Evolutionary conservation across 2,797 vertebrate species (phyloP).

Genomic region (Bryconaethiops microstoma): DNA sequence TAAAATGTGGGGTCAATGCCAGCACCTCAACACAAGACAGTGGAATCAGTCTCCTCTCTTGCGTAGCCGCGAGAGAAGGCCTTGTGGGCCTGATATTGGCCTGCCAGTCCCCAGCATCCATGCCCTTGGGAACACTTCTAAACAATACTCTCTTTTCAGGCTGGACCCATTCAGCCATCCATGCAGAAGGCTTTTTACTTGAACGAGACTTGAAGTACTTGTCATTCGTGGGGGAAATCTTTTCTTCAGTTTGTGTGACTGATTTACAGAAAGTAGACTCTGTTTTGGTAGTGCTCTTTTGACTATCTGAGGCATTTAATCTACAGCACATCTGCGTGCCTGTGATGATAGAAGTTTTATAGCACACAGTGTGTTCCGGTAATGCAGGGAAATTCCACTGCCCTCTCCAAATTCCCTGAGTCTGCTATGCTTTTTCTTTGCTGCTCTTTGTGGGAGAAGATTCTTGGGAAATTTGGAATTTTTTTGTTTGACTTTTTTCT

Average conservation of each 20-base stretch:
- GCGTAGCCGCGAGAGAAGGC: slow-evolving; percentile 38
- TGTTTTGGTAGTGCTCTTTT: slow-evolving; percentile 11
- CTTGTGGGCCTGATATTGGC: slow-evolving; percentile 29
- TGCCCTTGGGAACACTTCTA: slow-evolving; percentile 50
- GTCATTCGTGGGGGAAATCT: slow-evolving; percentile 41
- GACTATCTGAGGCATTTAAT: slow-evolving; percentile 47
- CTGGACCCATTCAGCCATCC: slow-evolving; percentile 25
- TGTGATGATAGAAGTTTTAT: slow-evolving; percentile 41
- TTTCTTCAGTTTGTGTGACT: slow-evolving; percentile 20
- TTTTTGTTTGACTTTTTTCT: neutral
- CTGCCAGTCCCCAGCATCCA: slow-evolving; percentile 13
- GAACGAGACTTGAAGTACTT: slow-evolving; percentile 43
- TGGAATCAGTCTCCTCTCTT: slow-evolving; percentile 43
- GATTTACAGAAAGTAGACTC: slow-evolving; percentile 31
- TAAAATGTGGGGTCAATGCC: slow-evolving; percentile 75
- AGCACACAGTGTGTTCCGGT: slow-evolving; percentile 10
- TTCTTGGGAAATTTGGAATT: neutral
- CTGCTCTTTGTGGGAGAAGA: slow-evolving; percentile 15
- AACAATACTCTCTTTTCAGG: slow-evolving; percentile 54
- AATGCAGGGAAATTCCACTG: slow-evolving; percentile 4
- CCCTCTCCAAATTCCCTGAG: slow-evolving; percentile 17
- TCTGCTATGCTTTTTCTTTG: slow-evolving; percentile 21
- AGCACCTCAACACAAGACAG: slow-evolving; percentile 38
- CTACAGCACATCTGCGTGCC: slow-evolving; percentile 43
- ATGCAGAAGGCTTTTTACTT: slow-evolving; percentile 38